Base-by-base conservation (phyloP, 2,113 vertebrate species). In the Carassius carassius region DNA sequence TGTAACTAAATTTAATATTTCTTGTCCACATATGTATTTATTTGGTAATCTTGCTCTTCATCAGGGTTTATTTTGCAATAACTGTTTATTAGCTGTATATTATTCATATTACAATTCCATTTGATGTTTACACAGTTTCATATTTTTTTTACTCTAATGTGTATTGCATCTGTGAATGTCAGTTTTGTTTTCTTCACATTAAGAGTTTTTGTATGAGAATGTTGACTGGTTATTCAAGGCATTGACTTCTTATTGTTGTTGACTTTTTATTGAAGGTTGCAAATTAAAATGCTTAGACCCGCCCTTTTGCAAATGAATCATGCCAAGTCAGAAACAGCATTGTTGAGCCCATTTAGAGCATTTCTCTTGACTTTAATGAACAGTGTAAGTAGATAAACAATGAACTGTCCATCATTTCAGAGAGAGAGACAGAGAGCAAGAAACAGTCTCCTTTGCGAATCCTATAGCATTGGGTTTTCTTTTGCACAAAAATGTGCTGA, bases 401-500 rank as follows among this genome's bases (percentile, higher is more conserved):
- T 83, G 85, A 65, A 58, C 63, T 44, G 67, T 56, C 78, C 70
- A 72, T 87, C 62, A 73, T 84, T 84, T 84, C 73, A 54, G 54
- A 81, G 69, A 75, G 69, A 79, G n/a, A 47, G 44, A 12, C 21
- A 75, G 56, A 63, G 54, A 75, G 63, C 19, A 41, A 65, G 63
- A 82, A 54, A 82, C 65, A 44, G 44, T 51, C 19, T 76, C 75
- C 85, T 89, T 92, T 93, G 91, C 92, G 87, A 90, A 81, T 85
- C 65, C 88, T 62, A 79, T 78, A 80, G 81, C 82, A 70, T 77
- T 85, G 51, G 88, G 86, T 84, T 88, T 73, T 85, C 83, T 79
- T 69, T 44, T 13, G 78, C 86, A 88, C 78, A 79, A 37, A 89
- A 93, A 92, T 91, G 90, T 94, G 92, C 65, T 89, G 78, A 86